Percentiles rank a stretch among this genome's conserved stretches.
Evolutionary conservation across 2,113 vertebrate genomes (phyloP).

Genomic region (Callipepla squamata): DNA sequence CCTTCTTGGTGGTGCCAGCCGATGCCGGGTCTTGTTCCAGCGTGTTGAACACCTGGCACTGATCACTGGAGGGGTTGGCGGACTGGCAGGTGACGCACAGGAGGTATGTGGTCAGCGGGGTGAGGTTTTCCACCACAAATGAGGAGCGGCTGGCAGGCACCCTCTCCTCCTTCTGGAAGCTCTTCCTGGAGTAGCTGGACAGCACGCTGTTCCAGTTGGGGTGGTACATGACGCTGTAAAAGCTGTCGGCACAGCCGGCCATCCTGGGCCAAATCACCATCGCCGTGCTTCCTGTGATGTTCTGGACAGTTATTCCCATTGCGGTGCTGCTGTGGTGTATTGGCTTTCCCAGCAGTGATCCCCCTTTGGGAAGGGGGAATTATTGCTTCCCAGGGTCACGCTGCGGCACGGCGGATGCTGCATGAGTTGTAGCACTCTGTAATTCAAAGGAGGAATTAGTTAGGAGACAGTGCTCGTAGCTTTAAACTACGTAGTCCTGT

Average conservation of each 20-base stretch:
- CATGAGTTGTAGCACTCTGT: not conserved
- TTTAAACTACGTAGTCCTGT: not conserved
- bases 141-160: slow-evolving; percentile 84
- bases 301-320: slow-evolving; percentile 83
- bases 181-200: slow-evolving; percentile 83
- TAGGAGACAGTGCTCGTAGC: not conserved
- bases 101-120: slow-evolving; percentile 85
- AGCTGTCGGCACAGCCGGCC: slow-evolving; percentile 82
- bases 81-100: slow-evolving; percentile 89
- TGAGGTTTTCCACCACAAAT: slow-evolving; percentile 82
- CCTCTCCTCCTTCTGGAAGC: slow-evolving; percentile 85
- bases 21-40: slow-evolving; percentile 65
- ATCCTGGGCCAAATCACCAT: slow-evolving; percentile 82
- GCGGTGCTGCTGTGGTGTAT: not conserved
- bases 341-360: not conserved
- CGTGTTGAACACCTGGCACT: slow-evolving; percentile 87
- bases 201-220: slow-evolving; percentile 87
- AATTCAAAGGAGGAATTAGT: slow-evolving; percentile 19
- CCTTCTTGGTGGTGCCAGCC: slow-evolving; percentile 74
- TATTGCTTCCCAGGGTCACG: not conserved
- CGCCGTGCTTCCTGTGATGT: slow-evolving; percentile 84
- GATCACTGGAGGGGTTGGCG: slow-evolving; percentile 81
- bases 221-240: slow-evolving; percentile 91
- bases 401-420: not conserved
- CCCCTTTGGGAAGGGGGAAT: not conserved